Conservation (phyloP, 1,140 invertebrate species). For the Drosophila subpulchrella region DNA sequence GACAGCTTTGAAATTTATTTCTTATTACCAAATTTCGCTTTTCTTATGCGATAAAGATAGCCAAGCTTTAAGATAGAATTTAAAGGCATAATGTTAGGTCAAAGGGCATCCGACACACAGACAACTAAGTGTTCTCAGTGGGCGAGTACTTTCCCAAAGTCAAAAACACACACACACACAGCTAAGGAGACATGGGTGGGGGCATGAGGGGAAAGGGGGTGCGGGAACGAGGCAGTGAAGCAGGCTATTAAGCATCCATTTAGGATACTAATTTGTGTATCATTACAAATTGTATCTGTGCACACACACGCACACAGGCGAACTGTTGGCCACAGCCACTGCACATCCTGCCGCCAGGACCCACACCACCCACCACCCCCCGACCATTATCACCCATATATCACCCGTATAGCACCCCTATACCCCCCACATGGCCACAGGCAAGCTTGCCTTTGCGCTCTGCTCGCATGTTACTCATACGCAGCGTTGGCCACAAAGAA, state of each 20-base stretch:
- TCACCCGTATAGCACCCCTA: too few relatives aligned
- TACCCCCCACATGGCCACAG: not conserved
- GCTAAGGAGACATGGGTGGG: not conserved
- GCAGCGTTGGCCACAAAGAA: conserved; percentile 67
- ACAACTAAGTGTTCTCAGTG: conserved; percentile 22
- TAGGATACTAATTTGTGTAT: conserved; percentile 84
- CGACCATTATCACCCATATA: not conserved
- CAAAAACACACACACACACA: conserved; percentile 28
- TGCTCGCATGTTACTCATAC: conserved; percentile 65
- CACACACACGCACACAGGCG: conserved; percentile 40
- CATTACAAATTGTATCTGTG: conserved; percentile 80
- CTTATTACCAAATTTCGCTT: too few relatives aligned
- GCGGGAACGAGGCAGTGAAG: conserved; percentile 20
- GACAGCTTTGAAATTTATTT: too few relatives aligned
- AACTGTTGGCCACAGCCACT: conserved; percentile 36
- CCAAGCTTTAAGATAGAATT: conserved; percentile 51
- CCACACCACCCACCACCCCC: not conserved
- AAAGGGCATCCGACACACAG: conserved; percentile 4
- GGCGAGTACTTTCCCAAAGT: conserved; percentile 27
- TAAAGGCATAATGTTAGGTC: conserved; percentile 44
- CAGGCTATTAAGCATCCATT: conserved; percentile 83
- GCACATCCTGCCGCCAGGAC: conserved; percentile 16
- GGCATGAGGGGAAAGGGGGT: not conserved
- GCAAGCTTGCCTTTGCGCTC: conserved; percentile 15
- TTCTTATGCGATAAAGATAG: too few relatives aligned